These are phyloP conservation scores for Chirona hameri DNA, from an alignment of 2,888 invertebrate species.

Conservation along the genomic window DNA sequence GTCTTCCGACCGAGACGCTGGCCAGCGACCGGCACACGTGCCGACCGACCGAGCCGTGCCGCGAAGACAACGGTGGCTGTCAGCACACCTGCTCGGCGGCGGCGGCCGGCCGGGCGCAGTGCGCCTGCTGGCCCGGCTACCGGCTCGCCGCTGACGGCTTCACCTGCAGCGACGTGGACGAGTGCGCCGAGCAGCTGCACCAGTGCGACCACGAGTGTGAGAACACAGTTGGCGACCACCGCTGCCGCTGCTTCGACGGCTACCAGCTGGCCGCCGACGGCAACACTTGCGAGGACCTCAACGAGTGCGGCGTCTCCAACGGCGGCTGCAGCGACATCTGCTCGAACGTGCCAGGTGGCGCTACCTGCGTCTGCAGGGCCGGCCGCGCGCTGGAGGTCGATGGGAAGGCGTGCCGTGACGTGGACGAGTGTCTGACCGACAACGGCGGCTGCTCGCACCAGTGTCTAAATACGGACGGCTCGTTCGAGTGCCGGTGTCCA, in stretches of 20 bases:
- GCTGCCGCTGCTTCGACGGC: constrained; percentile 56
- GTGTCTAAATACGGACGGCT: constrained; percentile 38
- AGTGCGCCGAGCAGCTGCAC: constrained; percentile 34
- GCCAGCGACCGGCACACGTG: constrained; percentile 43
- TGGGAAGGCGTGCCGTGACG: constrained; percentile 49
- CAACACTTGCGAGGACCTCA: constrained; percentile 41
- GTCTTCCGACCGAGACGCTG: constrained; percentile 46
- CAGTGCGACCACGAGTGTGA: constrained; percentile 52
- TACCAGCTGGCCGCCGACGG: constrained; percentile 47
- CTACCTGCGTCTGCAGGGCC: constrained; percentile 36
- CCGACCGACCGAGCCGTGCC: constrained; percentile 69
- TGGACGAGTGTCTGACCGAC: constrained; percentile 60
- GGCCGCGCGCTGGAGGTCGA: constrained; percentile 33
- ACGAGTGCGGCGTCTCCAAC: constrained; percentile 36
- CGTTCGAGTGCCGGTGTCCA: constrained; percentile 37
- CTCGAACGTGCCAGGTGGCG: constrained; percentile 36
- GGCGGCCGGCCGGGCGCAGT: constrained; percentile 44
- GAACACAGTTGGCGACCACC: constrained; percentile 55
- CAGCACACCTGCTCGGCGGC: constrained; percentile 50
- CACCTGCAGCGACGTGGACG: constrained; percentile 36
- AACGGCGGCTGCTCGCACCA: constrained; percentile 47
- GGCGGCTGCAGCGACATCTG: constrained; percentile 46
- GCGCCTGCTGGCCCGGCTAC: constrained; percentile 55
- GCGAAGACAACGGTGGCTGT: constrained; percentile 83
- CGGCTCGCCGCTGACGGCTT: constrained; percentile 43